Evolutionary conservation across 2,113 vertebrate genomes (phyloP).

Genomic region (Elachura formosa): DNA sequence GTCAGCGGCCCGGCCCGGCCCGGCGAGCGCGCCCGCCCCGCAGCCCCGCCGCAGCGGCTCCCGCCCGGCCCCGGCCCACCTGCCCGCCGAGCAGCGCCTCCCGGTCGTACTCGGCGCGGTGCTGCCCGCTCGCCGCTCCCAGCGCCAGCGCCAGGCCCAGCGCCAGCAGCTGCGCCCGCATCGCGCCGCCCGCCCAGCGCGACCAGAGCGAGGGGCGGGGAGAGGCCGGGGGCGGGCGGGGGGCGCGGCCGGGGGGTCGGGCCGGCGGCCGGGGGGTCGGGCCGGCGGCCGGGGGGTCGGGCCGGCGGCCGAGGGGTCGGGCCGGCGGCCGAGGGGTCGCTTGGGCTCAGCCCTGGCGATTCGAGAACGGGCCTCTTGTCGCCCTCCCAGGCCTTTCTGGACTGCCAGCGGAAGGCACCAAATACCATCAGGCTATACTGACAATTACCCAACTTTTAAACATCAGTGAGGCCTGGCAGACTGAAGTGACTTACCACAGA

Average conservation of each 20-base stretch:
- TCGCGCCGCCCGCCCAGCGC: neutral
- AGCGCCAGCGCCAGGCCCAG: neutral
- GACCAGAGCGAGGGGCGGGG: neutral
- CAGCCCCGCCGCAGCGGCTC: neutral
- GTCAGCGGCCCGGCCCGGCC: neutral
- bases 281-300: neutral
- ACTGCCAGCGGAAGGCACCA: accelerated
- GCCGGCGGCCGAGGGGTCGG: neutral
- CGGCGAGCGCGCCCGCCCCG: neutral
- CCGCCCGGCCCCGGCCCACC: neutral
- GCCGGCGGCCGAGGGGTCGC: too few species aligned
- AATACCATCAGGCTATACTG: accelerated
- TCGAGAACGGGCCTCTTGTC: accelerated
- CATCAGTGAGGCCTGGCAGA: neutral
- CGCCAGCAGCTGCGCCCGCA: neutral
- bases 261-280: neutral
- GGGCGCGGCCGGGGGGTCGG: neutral
- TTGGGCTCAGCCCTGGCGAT: accelerated
- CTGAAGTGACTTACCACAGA: accelerated
- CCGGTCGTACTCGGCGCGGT: neutral
- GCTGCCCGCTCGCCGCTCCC: neutral
- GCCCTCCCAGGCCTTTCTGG: accelerated
- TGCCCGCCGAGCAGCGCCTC: neutral
- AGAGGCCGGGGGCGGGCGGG: neutral
- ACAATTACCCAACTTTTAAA: accelerated